Base-by-base conservation (phyloP, 2,797 vertebrate species). In the Falco novaeseelandiae region DNA sequence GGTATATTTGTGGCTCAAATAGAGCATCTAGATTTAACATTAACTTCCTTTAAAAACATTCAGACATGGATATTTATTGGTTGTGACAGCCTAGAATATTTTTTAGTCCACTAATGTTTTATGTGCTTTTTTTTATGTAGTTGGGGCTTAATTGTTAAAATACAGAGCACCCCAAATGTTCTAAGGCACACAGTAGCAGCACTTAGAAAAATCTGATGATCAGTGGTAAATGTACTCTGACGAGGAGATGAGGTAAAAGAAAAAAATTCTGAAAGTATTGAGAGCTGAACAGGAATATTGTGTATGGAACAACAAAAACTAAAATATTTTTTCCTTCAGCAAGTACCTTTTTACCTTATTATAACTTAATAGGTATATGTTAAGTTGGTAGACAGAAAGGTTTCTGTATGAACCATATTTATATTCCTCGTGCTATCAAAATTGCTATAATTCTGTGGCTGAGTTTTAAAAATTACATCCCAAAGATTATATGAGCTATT, bases 21-120 rank as follows among this genome's bases (percentile, higher is more conserved):
- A 72, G 49, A 81, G 58, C 46, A 94, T 66, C 76, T 74, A 87
- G 82, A 71, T 89, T 83, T 92, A 83, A 91, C 84, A 73, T 55
- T 65, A 86, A 71, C 76, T 91, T 91, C 90, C 90, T 90, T 55
- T 91, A 86, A 93, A 92, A 97, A 72, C 58, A 62, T 83, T 78
- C 62, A 91, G 82, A 65, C 38, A 9, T 86, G 86, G 67, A 55
- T 94, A 92, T 94, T 85, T 94, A 87, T 80, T 94, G 72, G 36
- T 92, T 57, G 15, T 74, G 92, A 83, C 72, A 91, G 59, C 42
- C 65, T 74, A 55, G 79, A 91, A 85, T 89, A 69, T 78, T 95
- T 74, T 91, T 87, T 65, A 83, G 86, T 85, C 34, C n/a, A 29
- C 54, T 85, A 59, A 83, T 87, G 36, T 70, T 83, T 87, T 70